Conservation (phyloP, 2,113 vertebrate species). For the Herpetotheres cachinnans region DNA sequence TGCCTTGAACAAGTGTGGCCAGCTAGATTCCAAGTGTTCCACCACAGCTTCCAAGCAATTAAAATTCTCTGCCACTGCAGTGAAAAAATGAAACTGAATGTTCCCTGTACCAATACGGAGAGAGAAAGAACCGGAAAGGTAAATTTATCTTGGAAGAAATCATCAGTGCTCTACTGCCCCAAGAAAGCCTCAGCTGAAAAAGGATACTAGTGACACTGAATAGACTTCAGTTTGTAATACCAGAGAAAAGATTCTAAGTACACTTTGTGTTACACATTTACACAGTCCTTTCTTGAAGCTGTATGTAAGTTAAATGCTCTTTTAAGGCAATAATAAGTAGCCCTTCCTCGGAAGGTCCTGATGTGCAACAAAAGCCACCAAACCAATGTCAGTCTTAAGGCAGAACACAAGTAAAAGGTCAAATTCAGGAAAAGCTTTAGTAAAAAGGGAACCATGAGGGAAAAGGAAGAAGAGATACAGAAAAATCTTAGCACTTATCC, state of each 20-base stretch:
- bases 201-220: not conserved
- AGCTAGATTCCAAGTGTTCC: not conserved
- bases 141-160: not conserved
- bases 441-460: not conserved
- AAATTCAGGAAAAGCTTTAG: not conserved
- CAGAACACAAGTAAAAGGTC: not conserved
- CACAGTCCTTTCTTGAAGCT: not conserved
- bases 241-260: not conserved
- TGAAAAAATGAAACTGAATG: not conserved
- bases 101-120: conserved; percentile 41
- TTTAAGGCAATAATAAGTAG: not conserved
- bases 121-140: not conserved
- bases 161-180: not conserved
- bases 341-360: not conserved
- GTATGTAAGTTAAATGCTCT: not conserved
- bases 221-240: not conserved
- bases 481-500: not conserved
- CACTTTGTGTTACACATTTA: not conserved
- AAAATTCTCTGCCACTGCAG: not conserved
- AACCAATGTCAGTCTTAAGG: not conserved
- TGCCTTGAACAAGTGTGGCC: not conserved
- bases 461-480: not conserved
- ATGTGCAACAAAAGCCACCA: not conserved
- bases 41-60: not conserved
- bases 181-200: not conserved